Evolutionary conservation across 2,888 invertebrate species (phyloP).

Genomic region (Dasypogon diadema): DNA sequence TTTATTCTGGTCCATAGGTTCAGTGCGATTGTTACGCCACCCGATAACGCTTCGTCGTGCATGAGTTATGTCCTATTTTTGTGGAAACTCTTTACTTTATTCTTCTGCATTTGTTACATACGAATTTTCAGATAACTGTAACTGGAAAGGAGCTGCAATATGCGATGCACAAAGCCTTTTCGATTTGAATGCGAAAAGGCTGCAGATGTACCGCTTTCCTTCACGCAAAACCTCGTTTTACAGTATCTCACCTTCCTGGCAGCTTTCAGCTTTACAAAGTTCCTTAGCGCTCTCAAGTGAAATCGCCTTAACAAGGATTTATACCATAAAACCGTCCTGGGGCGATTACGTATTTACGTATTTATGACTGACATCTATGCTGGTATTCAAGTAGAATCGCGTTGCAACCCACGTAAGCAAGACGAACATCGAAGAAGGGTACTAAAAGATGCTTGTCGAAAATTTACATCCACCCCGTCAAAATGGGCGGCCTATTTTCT

Average conservation of each 20-base stretch:
- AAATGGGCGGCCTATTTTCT: constrained; percentile 9
- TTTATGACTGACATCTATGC: constrained; percentile 37
- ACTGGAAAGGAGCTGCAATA: neutral
- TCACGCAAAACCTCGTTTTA: neutral
- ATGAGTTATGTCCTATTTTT: constrained; percentile 27
- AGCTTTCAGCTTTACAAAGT: constrained; percentile 24
- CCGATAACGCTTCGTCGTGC: neutral
- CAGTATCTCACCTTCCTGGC: neutral
- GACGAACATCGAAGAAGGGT: neutral
- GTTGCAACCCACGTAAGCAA: neutral
- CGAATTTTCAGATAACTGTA: constrained; percentile 15
- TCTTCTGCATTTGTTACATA: neutral
- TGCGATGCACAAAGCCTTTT: constrained; percentile 15
- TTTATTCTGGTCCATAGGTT: constrained; percentile 11
- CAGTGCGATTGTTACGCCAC: neutral
- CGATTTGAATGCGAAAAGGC: constrained; percentile 9
- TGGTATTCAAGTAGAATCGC: constrained; percentile 14
- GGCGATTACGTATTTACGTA: constrained; percentile 48
- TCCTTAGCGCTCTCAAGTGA: neutral
- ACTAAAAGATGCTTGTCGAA: constrained; percentile 35
- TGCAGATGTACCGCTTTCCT: constrained; percentile 4
- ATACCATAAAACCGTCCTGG: constrained; percentile 37
- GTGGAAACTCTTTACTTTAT: constrained; percentile 12
- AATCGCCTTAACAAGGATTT: constrained; percentile 47
- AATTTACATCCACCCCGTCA: constrained; percentile 31